Evolutionary conservation across 2,888 invertebrate species (phyloP).

Genomic region (Drosophila paranaensis): DNA sequence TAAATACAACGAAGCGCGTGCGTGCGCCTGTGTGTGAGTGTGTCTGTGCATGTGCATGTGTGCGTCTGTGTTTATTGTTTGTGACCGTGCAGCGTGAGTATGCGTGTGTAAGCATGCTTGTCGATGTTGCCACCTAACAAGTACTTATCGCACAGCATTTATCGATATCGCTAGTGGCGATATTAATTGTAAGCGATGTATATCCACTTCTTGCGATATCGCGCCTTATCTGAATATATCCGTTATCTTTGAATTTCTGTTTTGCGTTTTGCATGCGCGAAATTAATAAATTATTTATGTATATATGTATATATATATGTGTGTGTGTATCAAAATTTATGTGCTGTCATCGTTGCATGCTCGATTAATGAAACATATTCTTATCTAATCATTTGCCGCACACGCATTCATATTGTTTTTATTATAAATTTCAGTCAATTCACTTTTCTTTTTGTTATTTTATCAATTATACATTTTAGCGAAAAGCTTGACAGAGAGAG

Average conservation of each 20-base stretch:
- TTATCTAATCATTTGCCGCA: slow-evolving; percentile 33
- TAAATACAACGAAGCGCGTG: neutral
- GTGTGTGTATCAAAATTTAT: neutral
- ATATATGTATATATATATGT: too few relatives aligned
- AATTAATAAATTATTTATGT: neutral
- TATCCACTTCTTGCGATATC: slow-evolving; percentile 1
- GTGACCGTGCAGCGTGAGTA: neutral
- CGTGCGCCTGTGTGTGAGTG: neutral
- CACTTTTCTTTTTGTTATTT: neutral
- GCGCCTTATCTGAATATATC: neutral
- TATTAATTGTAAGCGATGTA: slow-evolving; percentile 1
- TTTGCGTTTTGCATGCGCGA: neutral
- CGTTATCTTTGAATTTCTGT: slow-evolving; percentile 28
- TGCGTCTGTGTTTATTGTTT: neutral
- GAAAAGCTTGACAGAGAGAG: neutral
- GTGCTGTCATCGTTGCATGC: slow-evolving; percentile 10
- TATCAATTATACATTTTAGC: neutral
- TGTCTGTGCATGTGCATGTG: neutral
- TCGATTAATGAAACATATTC: neutral
- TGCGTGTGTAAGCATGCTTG: neutral
- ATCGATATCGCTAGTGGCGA: slow-evolving; percentile 14
- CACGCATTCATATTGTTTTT: slow-evolving; percentile 23
- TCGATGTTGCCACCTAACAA: slow-evolving; percentile 2
- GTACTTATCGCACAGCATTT: neutral
- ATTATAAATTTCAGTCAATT: slow-evolving; percentile 25